These are phyloP conservation scores for Melinaea marsaeus DNA, from an alignment of 2,888 invertebrate species.

Conservation along the genomic window DNA sequence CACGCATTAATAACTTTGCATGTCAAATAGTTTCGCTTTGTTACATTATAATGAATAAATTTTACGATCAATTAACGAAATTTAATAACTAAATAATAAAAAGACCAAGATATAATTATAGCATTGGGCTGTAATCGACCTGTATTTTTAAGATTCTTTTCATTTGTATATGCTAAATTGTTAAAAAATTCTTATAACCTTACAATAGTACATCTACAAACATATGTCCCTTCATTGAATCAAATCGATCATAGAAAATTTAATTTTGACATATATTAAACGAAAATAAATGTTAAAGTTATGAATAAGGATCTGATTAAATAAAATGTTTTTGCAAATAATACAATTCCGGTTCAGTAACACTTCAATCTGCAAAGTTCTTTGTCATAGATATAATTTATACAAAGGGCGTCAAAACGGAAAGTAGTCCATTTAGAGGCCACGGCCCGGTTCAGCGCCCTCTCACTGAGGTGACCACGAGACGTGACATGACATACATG, in stretches of 20 bases:
- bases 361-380: constrained; percentile 26
- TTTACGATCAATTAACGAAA: background rate
- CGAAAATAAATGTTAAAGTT: too few species aligned
- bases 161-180: too few species aligned
- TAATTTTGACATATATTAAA: too few species aligned
- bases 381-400: constrained; percentile 40
- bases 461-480: constrained; percentile 34
- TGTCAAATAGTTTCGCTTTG: constrained; percentile 44
- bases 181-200: too few species aligned
- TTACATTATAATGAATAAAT: constrained; percentile 23
- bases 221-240: too few species aligned
- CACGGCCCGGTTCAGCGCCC: constrained; percentile 47
- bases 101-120: background rate
- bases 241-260: too few species aligned
- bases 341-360: background rate
- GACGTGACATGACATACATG: constrained; percentile 1
- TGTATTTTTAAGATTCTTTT: too few species aligned
- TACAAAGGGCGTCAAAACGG: constrained; percentile 55
- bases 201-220: too few species aligned
- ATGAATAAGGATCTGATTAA: too few species aligned
- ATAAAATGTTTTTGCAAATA: too few species aligned
- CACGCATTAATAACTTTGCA: constrained; percentile 57
- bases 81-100: background rate
- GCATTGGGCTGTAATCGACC: too few species aligned
- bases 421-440: constrained; percentile 64